Percentiles rank a stretch among this genome's conserved stretches.
phyloP scores from a whole-genome alignment of 2,888 invertebrate genomes.

The Piscicola geometra region DNA sequence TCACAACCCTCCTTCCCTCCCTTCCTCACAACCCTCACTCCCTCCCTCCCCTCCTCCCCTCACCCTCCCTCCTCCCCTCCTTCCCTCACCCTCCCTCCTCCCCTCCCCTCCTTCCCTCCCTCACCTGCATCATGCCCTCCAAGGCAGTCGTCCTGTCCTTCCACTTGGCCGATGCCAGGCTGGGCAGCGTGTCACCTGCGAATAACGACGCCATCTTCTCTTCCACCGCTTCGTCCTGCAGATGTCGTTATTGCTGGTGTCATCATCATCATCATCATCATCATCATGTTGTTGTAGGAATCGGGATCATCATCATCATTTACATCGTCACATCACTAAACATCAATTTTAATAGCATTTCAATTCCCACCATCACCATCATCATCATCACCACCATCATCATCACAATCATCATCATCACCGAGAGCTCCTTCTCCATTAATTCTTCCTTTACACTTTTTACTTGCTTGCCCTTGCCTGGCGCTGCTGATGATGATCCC shows the following conservation, averaged over 20 bases:
- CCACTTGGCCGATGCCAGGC: constrained; percentile 76
- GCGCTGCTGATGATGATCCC: constrained; percentile 22
- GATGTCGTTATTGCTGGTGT: not conserved
- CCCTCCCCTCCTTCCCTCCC: not conserved
- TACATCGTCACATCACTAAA: not conserved
- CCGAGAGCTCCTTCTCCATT: constrained; percentile 37
- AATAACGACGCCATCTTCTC: constrained; percentile 63
- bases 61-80: too few relatives aligned
- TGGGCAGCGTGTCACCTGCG: constrained; percentile 64
- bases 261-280: constrained; percentile 17
- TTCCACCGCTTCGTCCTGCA: constrained; percentile 71
- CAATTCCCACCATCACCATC: not conserved
- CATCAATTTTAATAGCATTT: not conserved
- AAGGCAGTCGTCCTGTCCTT: constrained; percentile 73
- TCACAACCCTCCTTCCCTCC: not conserved
- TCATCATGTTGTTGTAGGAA: not conserved
- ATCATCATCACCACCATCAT: not conserved
- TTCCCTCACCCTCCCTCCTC: too few relatives aligned
- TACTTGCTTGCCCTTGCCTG: constrained; percentile 47
- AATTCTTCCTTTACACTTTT: constrained; percentile 41
- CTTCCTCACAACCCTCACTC: not conserved
- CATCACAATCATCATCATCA: not conserved
- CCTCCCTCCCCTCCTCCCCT: not conserved
- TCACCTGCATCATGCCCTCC: constrained; percentile 65
- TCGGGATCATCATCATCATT: not conserved